Conservation (phyloP, 2,113 vertebrate species). For the Notechis scutatus region DNA sequence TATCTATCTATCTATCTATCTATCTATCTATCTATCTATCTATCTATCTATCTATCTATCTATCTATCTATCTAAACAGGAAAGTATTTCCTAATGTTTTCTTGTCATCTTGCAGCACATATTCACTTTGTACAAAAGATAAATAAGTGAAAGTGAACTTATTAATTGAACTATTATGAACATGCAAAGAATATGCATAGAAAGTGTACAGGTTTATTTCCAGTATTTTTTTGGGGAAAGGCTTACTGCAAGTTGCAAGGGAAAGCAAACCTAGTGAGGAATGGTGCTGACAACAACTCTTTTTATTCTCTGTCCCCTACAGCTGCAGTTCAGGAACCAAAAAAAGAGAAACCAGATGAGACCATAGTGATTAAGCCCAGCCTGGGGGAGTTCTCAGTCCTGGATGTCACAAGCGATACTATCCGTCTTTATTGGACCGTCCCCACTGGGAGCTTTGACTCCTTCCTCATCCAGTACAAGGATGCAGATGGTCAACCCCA, state of each 20-base stretch:
- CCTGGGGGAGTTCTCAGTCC: constrained; percentile 36
- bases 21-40: too few species aligned
- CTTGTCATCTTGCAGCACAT: background rate
- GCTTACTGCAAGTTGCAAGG: background rate
- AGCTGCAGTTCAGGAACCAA: background rate
- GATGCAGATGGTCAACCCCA: constrained; percentile 31
- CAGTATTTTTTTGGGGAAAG: background rate
- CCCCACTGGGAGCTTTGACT: constrained; percentile 40
- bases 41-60: too few species aligned
- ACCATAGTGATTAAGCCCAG: background rate
- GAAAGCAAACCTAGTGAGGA: background rate
- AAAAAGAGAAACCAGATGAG: background rate
- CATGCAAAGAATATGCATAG: background rate
- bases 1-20: too few species aligned
- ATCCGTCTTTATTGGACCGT: constrained; percentile 45
- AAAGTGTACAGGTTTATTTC: background rate
- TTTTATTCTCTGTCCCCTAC: background rate
- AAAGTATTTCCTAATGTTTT: background rate
- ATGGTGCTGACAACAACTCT: background rate
- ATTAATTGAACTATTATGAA: background rate
- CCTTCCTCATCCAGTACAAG: constrained; percentile 40
- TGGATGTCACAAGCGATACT: constrained; percentile 29
- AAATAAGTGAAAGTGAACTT: background rate
- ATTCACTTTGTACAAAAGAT: background rate
- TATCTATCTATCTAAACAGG: background rate